Evolutionary conservation across 2,888 invertebrate species (phyloP).

Genomic region (Lissocephala sabroskyi): DNA sequence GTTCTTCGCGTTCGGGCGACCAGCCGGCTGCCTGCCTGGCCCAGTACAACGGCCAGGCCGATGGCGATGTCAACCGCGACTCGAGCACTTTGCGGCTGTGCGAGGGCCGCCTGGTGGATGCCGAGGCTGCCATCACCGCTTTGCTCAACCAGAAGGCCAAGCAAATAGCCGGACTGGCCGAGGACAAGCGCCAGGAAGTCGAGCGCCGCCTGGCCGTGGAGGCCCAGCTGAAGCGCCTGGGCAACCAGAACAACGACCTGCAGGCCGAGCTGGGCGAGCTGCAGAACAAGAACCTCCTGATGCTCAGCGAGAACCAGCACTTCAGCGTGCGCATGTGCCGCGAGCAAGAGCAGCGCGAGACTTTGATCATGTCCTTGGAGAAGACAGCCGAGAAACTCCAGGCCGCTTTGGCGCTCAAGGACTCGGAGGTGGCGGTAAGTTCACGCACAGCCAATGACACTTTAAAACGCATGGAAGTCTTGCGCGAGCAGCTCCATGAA

Average conservation of each 20-base stretch:
- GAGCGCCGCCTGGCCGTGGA: slow-evolving; percentile 8
- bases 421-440: neutral
- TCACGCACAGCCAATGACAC: slow-evolving; percentile 13
- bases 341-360: slow-evolving; percentile 30
- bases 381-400: slow-evolving; percentile 24
- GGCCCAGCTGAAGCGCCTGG: slow-evolving; percentile 7
- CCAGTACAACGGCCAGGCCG: neutral
- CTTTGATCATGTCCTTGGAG: slow-evolving; percentile 26
- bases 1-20: too few relatives aligned
- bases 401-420: slow-evolving; percentile 15
- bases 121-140: neutral
- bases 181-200: slow-evolving; percentile 3
- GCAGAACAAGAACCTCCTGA: slow-evolving; percentile 17
- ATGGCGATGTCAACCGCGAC: neutral
- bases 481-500: slow-evolving; percentile 22
- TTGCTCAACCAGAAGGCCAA: neutral
- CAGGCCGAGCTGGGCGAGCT: slow-evolving; percentile 14
- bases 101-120: neutral
- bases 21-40: neutral
- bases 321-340: slow-evolving; percentile 13
- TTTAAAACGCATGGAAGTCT: slow-evolving; percentile 10
- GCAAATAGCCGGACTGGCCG: neutral
- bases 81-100: too few relatives aligned
- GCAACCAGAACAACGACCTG: slow-evolving; percentile 4
- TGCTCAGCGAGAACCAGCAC: slow-evolving; percentile 8